Percentiles rank a stretch among this genome's conserved stretches.
Conservation (phyloP, 2,888 invertebrate genomes). For the Cepaea hortensis region DNA sequence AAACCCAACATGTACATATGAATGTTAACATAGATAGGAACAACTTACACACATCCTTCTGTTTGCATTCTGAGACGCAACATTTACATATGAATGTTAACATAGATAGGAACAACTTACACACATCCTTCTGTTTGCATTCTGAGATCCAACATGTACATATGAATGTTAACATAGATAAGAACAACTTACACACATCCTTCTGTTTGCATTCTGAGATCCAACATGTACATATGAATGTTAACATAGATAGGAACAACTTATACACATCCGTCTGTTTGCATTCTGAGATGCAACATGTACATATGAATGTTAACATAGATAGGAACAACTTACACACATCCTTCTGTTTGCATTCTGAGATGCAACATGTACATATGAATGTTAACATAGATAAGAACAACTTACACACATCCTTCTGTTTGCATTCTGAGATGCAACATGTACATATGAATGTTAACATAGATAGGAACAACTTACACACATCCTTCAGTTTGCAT, state of each 20-base stretch:
- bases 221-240: neutral
- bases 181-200: neutral
- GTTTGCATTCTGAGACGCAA: neutral
- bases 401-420: neutral
- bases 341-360: neutral
- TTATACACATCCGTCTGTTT: neutral
- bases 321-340: neutral
- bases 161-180: neutral
- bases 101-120: constrained; percentile 2
- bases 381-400: neutral
- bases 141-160: neutral
- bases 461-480: constrained; percentile 2
- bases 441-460: neutral
- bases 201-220: neutral
- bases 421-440: neutral
- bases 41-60: neutral
- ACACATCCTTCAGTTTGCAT: neutral
- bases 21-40: neutral
- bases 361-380: neutral
- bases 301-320: neutral
- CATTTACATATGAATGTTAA: neutral
- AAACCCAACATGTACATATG: neutral
- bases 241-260: neutral
- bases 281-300: neutral
- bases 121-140: neutral